Evolutionary conservation across 2,888 invertebrate species (phyloP).

Genomic region (Diabrotica balteata): DNA sequence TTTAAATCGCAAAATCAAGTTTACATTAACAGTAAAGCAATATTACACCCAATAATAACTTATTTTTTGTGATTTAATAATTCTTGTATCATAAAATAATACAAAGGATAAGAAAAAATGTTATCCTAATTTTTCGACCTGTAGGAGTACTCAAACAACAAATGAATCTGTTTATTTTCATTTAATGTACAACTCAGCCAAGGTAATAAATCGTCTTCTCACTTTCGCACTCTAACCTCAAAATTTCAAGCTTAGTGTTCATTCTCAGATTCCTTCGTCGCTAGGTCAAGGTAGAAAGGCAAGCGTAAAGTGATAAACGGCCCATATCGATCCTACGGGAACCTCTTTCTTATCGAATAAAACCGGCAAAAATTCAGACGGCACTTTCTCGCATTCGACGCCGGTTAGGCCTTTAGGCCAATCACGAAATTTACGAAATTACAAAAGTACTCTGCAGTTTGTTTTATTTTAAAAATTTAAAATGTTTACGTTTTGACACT

Average conservation of each 20-base stretch:
- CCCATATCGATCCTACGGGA: slow-evolving; percentile 48
- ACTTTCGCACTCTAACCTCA: slow-evolving; percentile 21
- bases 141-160: neutral
- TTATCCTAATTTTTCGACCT: too few relatives aligned
- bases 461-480: too few relatives aligned
- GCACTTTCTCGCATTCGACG: slow-evolving; percentile 11
- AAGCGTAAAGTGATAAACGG: slow-evolving; percentile 46
- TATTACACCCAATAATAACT: too few relatives aligned
- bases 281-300: slow-evolving; percentile 53
- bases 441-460: too few relatives aligned
- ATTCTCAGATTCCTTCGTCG: slow-evolving; percentile 34
- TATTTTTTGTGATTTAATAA: too few relatives aligned
- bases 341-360: slow-evolving; percentile 22
- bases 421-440: neutral
- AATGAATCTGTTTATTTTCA: neutral
- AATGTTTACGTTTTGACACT: too few relatives aligned
- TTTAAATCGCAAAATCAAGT: too few relatives aligned
- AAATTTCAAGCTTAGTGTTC: slow-evolving; percentile 19
- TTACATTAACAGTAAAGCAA: too few relatives aligned
- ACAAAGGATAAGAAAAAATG: too few relatives aligned
- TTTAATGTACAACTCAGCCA: neutral
- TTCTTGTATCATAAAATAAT: too few relatives aligned
- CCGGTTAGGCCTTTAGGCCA: neutral
- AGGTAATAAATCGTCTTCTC: slow-evolving; percentile 17
- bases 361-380: slow-evolving; percentile 41